Percentiles rank a stretch among this genome's conserved stretches.
phyloP scores from a whole-genome alignment of 2,113 vertebrate species.

The Bubo bubo region DNA sequence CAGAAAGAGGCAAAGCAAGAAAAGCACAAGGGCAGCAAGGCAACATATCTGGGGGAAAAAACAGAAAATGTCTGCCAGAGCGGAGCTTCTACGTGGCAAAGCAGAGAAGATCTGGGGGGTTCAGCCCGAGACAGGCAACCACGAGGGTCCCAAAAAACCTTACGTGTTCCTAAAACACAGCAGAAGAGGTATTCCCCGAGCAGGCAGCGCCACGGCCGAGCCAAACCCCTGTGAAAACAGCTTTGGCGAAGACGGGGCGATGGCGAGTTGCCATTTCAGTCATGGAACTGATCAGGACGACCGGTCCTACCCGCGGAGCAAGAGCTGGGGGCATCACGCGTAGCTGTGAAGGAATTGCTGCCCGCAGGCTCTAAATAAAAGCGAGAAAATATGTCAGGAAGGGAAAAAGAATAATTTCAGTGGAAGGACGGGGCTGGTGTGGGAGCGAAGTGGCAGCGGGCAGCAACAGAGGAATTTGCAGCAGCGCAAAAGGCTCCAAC shows the following conservation, averaged over 20 bases:
- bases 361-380: background rate
- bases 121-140: background rate
- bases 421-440: background rate
- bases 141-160: background rate
- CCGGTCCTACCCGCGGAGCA: background rate
- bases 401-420: background rate
- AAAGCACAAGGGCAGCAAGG: background rate
- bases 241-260: fast-evolving
- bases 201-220: fast-evolving
- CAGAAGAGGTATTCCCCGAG: background rate
- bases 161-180: background rate
- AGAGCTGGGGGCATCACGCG: background rate
- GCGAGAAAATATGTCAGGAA: fast-evolving
- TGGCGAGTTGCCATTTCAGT: fast-evolving
- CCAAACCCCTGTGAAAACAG: background rate
- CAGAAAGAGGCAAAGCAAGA: background rate
- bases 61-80: background rate
- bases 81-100: background rate
- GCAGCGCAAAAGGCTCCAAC: background rate
- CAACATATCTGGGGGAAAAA: background rate
- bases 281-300: fast-evolving
- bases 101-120: background rate
- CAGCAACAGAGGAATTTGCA: background rate
- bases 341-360: background rate
- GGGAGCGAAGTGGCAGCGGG: background rate